Percentiles rank a stretch among this genome's conserved stretches.
phyloP scores from a whole-genome alignment of 2,797 vertebrate genomes.

The Lindbergichthys nudifrons region DNA sequence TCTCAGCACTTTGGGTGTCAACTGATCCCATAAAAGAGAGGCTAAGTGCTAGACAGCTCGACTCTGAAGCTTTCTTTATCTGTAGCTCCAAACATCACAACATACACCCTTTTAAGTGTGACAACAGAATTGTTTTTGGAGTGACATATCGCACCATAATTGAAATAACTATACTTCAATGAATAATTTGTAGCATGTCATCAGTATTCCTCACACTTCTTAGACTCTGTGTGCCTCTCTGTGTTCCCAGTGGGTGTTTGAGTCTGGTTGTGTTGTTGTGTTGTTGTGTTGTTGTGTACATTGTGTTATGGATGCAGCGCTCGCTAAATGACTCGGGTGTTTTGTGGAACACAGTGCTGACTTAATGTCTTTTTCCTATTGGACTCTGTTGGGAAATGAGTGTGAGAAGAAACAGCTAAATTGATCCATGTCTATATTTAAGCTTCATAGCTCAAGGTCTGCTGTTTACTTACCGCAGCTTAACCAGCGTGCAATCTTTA shows the following conservation, averaged over 20 bases:
- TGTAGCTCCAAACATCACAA: conserved; percentile 27
- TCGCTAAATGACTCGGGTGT: conserved; percentile 36
- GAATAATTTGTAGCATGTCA: conserved; percentile 27
- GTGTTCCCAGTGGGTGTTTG: conserved; percentile 7
- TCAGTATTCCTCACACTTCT: conserved; percentile 6
- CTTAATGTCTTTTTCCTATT: conserved; percentile 55
- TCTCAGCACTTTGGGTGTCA: conserved; percentile 35
- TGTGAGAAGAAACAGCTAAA: conserved; percentile 38
- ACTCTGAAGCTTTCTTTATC: conserved; percentile 42
- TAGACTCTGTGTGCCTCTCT: not conserved
- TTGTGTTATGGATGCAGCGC: conserved; percentile 35
- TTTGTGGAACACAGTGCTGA: conserved; percentile 30
- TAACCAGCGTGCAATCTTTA: conserved; percentile 52
- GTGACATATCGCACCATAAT: conserved; percentile 14
- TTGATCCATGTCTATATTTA: conserved; percentile 62
- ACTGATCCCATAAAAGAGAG: conserved; percentile 37
- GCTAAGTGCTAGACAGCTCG: conserved; percentile 26
- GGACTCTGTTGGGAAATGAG: conserved; percentile 62
- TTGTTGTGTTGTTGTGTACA: conserved; percentile 27
- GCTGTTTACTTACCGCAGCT: conserved; percentile 52
- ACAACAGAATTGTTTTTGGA: conserved; percentile 25
- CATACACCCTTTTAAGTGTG: conserved; percentile 28
- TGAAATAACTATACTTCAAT: conserved; percentile 27
- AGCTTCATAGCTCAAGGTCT: conserved; percentile 52
- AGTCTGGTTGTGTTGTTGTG: conserved; percentile 4